Percentiles rank a stretch among this genome's conserved stretches.
Evolutionary conservation across 2,888 invertebrate genomes (phyloP).

Genomic region (Coremacera marginata): DNA sequence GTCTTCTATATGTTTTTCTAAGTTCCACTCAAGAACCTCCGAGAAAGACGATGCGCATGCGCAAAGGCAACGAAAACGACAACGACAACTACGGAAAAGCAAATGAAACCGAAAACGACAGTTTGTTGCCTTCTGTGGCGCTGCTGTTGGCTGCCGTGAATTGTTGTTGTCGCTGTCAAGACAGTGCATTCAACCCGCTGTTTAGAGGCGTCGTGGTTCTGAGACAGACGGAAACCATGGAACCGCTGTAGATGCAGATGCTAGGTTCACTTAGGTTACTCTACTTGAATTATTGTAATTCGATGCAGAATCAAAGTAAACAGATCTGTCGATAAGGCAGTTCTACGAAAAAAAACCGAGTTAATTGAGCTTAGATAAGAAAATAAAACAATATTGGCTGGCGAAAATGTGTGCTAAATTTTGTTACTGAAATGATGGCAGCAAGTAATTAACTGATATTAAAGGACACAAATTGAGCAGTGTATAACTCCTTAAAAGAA

Average conservation of each 20-base stretch:
- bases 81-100: neutral
- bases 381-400: neutral
- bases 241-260: neutral
- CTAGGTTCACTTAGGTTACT: neutral
- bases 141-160: constrained; percentile 8
- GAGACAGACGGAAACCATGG: constrained; percentile 1
- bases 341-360: neutral
- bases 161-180: neutral
- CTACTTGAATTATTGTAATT: constrained; percentile 1
- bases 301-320: neutral
- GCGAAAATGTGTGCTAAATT: neutral
- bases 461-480: neutral
- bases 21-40: constrained; percentile 18
- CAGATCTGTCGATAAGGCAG: neutral
- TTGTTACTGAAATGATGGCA: neutral
- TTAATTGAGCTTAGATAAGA: neutral
- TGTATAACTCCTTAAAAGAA: neutral
- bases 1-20: constrained; percentile 16
- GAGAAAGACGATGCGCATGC: constrained; percentile 21
- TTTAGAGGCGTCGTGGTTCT: constrained; percentile 3
- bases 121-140: neutral
- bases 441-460: neutral
- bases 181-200: constrained; percentile 17
- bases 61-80: neutral
- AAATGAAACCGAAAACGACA: constrained; percentile 9